Percentiles rank a stretch among this genome's conserved stretches.
Evolutionary conservation across 2,888 invertebrate species (phyloP).

Genomic region (Glomeris marginata): DNA sequence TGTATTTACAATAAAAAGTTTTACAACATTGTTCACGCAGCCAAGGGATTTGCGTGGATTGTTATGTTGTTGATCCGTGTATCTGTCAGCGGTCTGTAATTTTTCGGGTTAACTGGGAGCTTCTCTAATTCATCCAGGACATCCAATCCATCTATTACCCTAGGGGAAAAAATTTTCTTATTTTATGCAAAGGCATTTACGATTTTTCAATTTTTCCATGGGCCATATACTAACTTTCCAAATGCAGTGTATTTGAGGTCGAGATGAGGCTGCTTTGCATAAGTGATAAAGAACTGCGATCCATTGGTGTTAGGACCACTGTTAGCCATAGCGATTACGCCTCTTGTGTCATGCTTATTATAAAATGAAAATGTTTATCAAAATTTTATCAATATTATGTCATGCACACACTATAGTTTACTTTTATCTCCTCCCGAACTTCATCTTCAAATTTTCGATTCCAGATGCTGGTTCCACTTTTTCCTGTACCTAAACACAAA

Average conservation of each 20-base stretch:
- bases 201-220: not conserved
- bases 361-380: not conserved
- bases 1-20: too few relatives aligned
- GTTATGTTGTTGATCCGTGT: slow-evolving; percentile 75
- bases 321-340: slow-evolving; percentile 93
- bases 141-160: slow-evolving; percentile 94
- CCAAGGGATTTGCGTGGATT: slow-evolving; percentile 96
- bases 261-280: slow-evolving; percentile 83
- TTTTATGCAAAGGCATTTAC: not conserved
- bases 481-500: slow-evolving; percentile 57
- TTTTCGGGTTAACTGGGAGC: slow-evolving; percentile 83
- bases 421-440: slow-evolving; percentile 83
- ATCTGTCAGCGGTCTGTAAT: slow-evolving; percentile 71
- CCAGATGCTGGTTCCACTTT: slow-evolving; percentile 96
- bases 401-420: slow-evolving; percentile 24
- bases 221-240: slow-evolving; percentile 55
- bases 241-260: slow-evolving; percentile 95
- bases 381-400: not conserved
- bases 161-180: slow-evolving; percentile 32
- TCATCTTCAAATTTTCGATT: slow-evolving; percentile 94
- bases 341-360: slow-evolving; percentile 63
- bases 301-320: slow-evolving; percentile 96
- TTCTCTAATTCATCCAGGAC: slow-evolving; percentile 92
- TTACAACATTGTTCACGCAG: slow-evolving; percentile 39
- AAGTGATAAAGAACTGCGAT: slow-evolving; percentile 95